A percentile compares a stretch with the other conserved stretches of the same genome.
Conservation (phyloP, 2,888 invertebrate genomes). For the Meghimatium bilineatum region DNA sequence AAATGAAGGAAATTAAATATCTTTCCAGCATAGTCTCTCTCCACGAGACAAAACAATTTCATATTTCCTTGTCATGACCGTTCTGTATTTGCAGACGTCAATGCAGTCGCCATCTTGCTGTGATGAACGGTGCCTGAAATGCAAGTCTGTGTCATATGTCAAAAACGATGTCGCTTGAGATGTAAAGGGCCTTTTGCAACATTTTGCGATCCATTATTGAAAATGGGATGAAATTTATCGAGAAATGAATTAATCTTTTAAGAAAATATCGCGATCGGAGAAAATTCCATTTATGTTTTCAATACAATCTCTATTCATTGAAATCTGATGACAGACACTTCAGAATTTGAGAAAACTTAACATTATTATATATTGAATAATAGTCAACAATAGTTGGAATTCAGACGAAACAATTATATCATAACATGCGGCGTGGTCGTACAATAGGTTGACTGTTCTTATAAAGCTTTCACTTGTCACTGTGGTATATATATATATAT, state of each 20-base stretch:
- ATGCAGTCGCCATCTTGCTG: not conserved
- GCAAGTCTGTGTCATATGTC: not conserved
- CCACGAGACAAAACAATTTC: not conserved
- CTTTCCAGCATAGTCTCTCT: not conserved
- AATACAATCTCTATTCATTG: too few relatives aligned
- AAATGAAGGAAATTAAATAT: not conserved
- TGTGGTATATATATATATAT: too few relatives aligned
- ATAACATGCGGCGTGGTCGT: too few relatives aligned
- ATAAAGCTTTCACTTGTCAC: too few relatives aligned
- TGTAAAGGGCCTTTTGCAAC: not conserved
- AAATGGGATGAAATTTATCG: not conserved
- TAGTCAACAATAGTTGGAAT: too few relatives aligned
- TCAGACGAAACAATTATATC: too few relatives aligned
- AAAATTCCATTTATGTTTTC: too few relatives aligned
- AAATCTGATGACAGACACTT: too few relatives aligned
- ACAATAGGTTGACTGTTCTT: too few relatives aligned
- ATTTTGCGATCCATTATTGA: not conserved
- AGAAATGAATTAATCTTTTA: not conserved
- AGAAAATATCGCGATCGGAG: not conserved
- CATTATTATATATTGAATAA: too few relatives aligned
- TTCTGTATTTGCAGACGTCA: constrained; percentile 1
- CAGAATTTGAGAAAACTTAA: too few relatives aligned
- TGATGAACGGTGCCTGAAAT: not conserved
- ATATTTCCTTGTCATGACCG: not conserved
- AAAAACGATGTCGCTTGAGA: not conserved